Conservation (phyloP, 2,797 vertebrate species). For the Acanthurus leucopareius region DNA sequence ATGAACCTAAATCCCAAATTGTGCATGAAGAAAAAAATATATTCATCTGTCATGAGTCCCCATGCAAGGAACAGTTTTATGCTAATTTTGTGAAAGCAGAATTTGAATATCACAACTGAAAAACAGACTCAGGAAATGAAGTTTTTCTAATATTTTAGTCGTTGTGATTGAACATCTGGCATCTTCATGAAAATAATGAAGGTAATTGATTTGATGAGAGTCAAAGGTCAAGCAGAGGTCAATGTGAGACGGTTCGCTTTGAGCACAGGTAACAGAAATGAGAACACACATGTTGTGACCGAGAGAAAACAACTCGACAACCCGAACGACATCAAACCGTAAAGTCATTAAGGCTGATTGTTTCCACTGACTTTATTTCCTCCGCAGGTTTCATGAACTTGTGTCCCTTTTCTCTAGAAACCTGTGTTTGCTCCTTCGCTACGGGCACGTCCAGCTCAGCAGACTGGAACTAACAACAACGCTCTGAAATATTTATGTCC, state of each 20-base stretch:
- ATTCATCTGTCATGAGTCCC: no score
- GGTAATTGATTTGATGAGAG: slow-evolving; percentile 21
- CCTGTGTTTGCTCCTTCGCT: slow-evolving; percentile 43
- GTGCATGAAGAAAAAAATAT: no score
- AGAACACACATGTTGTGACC: no score
- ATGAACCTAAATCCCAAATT: no score
- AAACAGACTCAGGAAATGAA: background rate
- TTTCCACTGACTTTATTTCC: slow-evolving; percentile 44
- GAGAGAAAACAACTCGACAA: background rate
- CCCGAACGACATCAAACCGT: slow-evolving; percentile 17
- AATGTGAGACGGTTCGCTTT: background rate
- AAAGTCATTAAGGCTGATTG: slow-evolving; percentile 35
- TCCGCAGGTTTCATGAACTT: slow-evolving; percentile 59
- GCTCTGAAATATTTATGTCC: slow-evolving; percentile 83
- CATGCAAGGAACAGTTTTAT: no score
- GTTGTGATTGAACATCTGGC: background rate
- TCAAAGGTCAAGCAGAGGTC: slow-evolving; percentile 26
- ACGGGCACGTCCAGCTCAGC: slow-evolving; percentile 53
- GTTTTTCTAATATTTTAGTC: background rate
- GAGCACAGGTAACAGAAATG: background rate
- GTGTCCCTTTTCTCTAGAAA: slow-evolving; percentile 48
- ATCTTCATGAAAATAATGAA: background rate
- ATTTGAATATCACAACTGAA: background rate
- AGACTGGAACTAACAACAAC: slow-evolving; percentile 84
- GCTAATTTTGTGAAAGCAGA: no score